Base-by-base conservation (phyloP, 30 jellyfish, hydroid and myxozoan genomes). In the Haliclystus octoradiatus region DNA sequence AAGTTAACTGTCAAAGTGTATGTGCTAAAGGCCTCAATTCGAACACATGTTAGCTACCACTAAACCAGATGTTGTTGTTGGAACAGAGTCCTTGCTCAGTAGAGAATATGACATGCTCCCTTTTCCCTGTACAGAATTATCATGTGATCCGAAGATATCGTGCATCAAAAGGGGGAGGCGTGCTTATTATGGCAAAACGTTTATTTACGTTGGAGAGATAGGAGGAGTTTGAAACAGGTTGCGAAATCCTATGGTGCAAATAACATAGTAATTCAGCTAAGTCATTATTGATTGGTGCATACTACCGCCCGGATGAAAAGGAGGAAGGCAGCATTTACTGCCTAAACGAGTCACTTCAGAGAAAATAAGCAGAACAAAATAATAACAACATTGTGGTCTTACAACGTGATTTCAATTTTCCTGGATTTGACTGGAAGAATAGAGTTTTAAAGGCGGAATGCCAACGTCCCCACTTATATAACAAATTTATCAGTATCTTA, bases 1-100 rank as follows among this genome's bases (percentile, higher is more conserved):
- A 3, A 23, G 77, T 71, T 13, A 71, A 71, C 82, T 50, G 82
- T 33, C 73, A 52, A 23, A 50, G 77, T 27, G 49, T 52, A 12
- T 26, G 47, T 25, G 63, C 62, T 4, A 57, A 71, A 63, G n/a
- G 77, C 25, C 72, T 12, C 5, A 28, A 52, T 71, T 71, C 35
- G 46, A 12, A 25, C 33, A 4, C 25, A 71, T 71, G 82, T 4
- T 71, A 50, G 31, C 50, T 34, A 24, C 57, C 47, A 50, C 32
- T 75, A 71, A 71, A 50, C 82, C 82, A n/a, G 82, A 71, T 49
- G n/a, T 71, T 5, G 63, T 71, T n/a, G 31, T 57, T 52, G 82
- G 82, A 2, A 71, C 82, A 29, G 82, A 71, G 28, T 71, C 82
- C 31, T 71, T 75, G 82, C 77, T 71, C 7, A 52, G 31, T n/a